Evolutionary conservation across 2,888 invertebrate genomes (phyloP).

Genomic region (Hermodice carunculata): DNA sequence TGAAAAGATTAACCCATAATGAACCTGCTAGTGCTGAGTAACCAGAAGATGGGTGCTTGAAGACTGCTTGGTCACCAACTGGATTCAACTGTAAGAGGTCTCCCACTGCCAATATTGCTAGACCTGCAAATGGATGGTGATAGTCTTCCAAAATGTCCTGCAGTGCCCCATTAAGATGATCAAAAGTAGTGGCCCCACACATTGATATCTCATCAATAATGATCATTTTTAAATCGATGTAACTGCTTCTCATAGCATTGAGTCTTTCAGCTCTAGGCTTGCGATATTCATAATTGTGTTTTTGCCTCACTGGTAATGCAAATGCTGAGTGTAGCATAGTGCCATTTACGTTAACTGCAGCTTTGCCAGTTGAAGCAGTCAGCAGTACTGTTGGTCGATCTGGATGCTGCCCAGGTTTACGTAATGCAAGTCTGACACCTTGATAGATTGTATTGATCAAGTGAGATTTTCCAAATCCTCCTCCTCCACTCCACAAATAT

Average conservation of each 20-base stretch:
- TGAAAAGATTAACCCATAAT: too few species aligned
- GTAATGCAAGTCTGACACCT: background rate
- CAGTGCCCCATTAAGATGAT: too few species aligned
- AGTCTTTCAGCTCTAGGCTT: background rate
- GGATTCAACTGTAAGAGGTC: too few species aligned
- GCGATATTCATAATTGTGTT: background rate
- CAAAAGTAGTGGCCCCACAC: background rate
- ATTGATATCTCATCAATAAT: background rate
- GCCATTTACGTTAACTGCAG: background rate
- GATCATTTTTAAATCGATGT: background rate
- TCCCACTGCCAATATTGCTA: too few species aligned
- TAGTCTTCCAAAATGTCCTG: too few species aligned
- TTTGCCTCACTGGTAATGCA: background rate
- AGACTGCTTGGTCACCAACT: too few species aligned
- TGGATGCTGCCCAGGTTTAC: background rate
- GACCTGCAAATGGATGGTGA: too few species aligned
- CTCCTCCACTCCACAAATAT: background rate
- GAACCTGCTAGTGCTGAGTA: too few species aligned
- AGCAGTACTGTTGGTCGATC: background rate
- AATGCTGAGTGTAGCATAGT: background rate
- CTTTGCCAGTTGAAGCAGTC: too few species aligned
- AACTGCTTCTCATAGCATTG: background rate
- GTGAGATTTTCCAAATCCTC: background rate
- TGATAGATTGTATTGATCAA: background rate
- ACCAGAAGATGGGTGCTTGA: too few species aligned